Evolutionary conservation across 30 jellyfish, hydroid and myxozoan species (phyloP), one percentile per base, ranked within the genome.

Genomic region (Cassiopea andromeda): DNA sequence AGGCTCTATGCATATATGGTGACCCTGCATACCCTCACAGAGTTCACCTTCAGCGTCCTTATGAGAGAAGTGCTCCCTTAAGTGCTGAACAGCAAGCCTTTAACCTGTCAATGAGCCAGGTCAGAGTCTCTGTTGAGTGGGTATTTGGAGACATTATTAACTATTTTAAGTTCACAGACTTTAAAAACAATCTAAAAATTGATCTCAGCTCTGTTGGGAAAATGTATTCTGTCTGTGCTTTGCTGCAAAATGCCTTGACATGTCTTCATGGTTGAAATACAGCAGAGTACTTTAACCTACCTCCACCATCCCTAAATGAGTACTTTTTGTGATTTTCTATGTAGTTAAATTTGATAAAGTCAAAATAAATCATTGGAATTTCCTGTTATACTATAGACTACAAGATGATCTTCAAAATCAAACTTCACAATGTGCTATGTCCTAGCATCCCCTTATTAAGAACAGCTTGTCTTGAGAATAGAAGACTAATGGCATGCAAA

Each of bases 51-150:
- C 85, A 85, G 73, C 18, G 77, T 59, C 87, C 90, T 14, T 79
- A 27, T 27, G 66, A 60, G 57, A 80, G 82, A 72, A 89, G 92
- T 47, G 82, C 60, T 16, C 46, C 44, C 50, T 44, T 91, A 16
- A 75, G 92, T 2, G 78, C 91, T 18, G 78, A 79, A 46, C 85
- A 92, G 77, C 78, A 92, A 59, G 90, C 83, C 69, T 92, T 70
- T 61, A 92, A 92, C 82, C 78, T 44, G 60, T 44, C 92, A 19
- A 84, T 92, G 95, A 92, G 97, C 72, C 69, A 66, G 82, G 97
- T 92, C 45, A 60, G 97, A 43, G 92, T 87, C 43, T 60, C 92
- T 18, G 92, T 89, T 17, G 97, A 93, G 75, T 93, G 98, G 98
- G 90, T 93, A 1, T 93, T 93, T 84, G 97, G 97, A 77, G 95